Evolutionary conservation across 2,888 invertebrate genomes (phyloP), one percentile per base, ranked within the genome.

Genomic region (Morpho helenor): DNA sequence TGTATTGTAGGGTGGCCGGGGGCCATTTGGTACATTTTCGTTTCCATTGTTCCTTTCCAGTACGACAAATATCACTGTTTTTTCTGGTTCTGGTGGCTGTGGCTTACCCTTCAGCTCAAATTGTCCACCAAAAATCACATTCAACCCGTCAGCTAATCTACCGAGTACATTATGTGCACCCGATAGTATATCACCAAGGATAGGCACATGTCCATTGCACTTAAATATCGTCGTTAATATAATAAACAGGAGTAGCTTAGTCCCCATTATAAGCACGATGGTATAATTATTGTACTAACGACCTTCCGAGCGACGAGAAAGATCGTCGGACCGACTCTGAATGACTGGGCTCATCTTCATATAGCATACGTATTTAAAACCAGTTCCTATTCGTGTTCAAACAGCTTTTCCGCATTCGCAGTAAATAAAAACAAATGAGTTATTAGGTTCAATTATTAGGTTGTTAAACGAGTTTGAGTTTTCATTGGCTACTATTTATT

Each of bases 301-400:
- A 44, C 49, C 47, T 54, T 52, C 51, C 52, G 59, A 65, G 66
- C 57, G 63, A 64, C 70, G 68, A 65, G 47, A 59, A 59, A 57
- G 65, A 65, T 61, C 63, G 56, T 57, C 63, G 64, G 70, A 67
- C 67, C 68, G 69, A 77, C 75, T 75, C 67, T 68, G 69, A 77
- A 75, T 75, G 70, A 71, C 70, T 66, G 69, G 69, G 53, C 67
- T 70, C 69, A 68, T 68, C 71, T 68, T 69, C 66, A 66, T 64
- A 62, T 61, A 59, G 64, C 64, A 56, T 58, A 57, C 62, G 53
- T 65, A 63, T 60, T 62, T 52, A 51, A 65, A 66, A 66, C 66
- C 66, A 60, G 66, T 66, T 45, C 49, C 55, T 50, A 49, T 52
- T 52, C 57, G 52, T 43, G 40, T 52, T 56, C 54, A 8, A 39